Base-by-base conservation (phyloP, 2,888 invertebrate species). In the Liodrosophila aerea region DNA sequence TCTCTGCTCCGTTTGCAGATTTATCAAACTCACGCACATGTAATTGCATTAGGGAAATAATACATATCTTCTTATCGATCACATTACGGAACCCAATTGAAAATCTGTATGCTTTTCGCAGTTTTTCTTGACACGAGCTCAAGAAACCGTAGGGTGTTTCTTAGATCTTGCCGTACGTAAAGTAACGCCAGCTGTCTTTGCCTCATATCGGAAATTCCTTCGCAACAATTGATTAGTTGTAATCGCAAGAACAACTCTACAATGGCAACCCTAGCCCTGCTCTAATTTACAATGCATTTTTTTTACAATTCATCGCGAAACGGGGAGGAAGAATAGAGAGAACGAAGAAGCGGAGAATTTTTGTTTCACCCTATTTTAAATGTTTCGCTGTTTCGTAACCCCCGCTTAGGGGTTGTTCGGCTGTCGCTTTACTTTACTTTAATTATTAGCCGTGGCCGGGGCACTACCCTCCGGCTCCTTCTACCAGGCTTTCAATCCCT, bases 331-430 rank as follows among this genome's bases (percentile, higher is more conserved):
- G 30, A 18, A 18, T 9, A 36, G 31, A 43, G 46, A 51, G 33
- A 37, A 56, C 12, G 22, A 41, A 31, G 15, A 40, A 12, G n/a
- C 16, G 37, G 5, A 40, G 40, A 49, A 63, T 43, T 51, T 39
- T 37, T 40, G 39, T 61, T 59, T 74, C 71, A 74, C 85, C 82
- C 82, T 60, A 72, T 68, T 71, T 65, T 22, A 13, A 45, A 47
- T 27, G 43, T 37, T 31, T 45, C 29, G 41, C 44, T 8, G 40
- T 30, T 37, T 49, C 27, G 37, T 50, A 60, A 60, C 67, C 62
- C 71, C 71, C 75, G 68, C 60, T 62, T 78, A 78, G 69, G 78
- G 78, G 85, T 82, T 81, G 83, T 49, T 52, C 41, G 16, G 36
- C 11, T 44, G 36, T n/a, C 39, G 15, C 34, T 13, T 13, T n/a